Conservation (phyloP, 2,797 vertebrate species). For the Amblyopsis hoosieri region DNA sequence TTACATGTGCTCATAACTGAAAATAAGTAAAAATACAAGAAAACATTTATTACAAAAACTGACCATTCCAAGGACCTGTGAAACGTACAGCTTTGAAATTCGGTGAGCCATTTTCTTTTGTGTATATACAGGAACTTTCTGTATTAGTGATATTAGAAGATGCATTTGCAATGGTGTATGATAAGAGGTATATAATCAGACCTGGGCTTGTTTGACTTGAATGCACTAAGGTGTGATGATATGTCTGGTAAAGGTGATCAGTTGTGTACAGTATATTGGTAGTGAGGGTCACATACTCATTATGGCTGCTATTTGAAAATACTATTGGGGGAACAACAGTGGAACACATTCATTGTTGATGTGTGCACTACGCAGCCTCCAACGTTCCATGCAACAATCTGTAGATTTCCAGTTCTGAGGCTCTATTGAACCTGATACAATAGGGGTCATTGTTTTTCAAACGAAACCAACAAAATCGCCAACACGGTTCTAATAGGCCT, state of each 20-base stretch:
- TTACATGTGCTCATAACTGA: no score
- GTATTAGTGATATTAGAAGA: conserved; percentile 22
- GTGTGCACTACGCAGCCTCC: conserved; percentile 16
- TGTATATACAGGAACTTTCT: conserved; percentile 23
- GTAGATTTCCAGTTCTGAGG: conserved; percentile 20
- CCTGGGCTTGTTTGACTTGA: conserved; percentile 52
- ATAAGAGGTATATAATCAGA: conserved; percentile 24
- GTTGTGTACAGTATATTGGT: conserved; percentile 11
- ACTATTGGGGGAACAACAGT: conserved; percentile 1
- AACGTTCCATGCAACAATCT: conserved; percentile 12
- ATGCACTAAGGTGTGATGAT: conserved; percentile 51
- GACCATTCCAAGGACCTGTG: not conserved
- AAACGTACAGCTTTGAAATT: conserved; percentile 39
- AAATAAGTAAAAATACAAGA: no score
- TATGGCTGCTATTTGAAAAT: conserved; percentile 4
- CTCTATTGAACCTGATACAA: conserved; percentile 30
- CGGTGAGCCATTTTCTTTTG: conserved; percentile 41
- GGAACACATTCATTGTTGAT: conserved; percentile 52
- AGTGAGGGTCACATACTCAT: conserved; percentile 44
- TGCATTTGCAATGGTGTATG: not conserved
- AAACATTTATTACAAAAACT: no score
- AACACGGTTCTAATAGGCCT: conserved; percentile 27
- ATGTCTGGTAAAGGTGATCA: conserved; percentile 38
- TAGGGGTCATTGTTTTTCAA: conserved; percentile 23
- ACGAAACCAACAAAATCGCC: not conserved